These are phyloP conservation scores for Monopis laevigella DNA, from an alignment of 2,888 invertebrate species.

Conservation along the genomic window DNA sequence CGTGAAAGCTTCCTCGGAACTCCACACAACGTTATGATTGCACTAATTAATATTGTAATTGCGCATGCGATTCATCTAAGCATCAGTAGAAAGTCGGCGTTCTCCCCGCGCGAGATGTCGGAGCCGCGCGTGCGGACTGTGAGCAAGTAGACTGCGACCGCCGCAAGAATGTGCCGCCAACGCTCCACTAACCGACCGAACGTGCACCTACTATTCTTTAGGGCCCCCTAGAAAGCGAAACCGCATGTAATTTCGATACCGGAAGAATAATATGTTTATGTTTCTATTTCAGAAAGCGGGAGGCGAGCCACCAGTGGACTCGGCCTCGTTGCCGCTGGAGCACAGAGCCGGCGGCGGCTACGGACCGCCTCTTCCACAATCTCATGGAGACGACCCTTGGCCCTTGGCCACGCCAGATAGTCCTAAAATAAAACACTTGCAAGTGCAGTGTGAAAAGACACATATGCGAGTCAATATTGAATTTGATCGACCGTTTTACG, in stretches of 20 bases:
- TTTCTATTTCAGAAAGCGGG: slow-evolving; percentile 72
- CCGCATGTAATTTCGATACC: not conserved
- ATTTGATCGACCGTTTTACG: slow-evolving; percentile 94
- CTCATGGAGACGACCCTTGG: slow-evolving; percentile 84
- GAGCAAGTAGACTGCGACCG: slow-evolving; percentile 51
- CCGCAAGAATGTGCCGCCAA: slow-evolving; percentile 4
- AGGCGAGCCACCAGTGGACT: slow-evolving; percentile 83
- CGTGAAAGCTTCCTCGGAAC: slow-evolving; percentile 50
- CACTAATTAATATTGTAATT: slow-evolving; percentile 66
- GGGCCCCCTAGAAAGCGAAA: slow-evolving; percentile 12
- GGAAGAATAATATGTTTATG: not conserved
- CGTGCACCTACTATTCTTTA: not conserved
- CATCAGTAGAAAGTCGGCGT: slow-evolving; percentile 65
- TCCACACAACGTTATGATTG: slow-evolving; percentile 52
- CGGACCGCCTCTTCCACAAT: slow-evolving; percentile 74
- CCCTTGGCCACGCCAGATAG: slow-evolving; percentile 88
- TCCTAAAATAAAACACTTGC: slow-evolving; percentile 91
- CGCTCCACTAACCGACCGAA: slow-evolving; percentile 12
- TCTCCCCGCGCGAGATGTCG: slow-evolving; percentile 38
- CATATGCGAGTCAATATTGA: slow-evolving; percentile 96
- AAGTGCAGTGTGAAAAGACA: slow-evolving; percentile 95
- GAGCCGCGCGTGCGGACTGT: slow-evolving; percentile 35
- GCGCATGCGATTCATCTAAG: slow-evolving; percentile 55
- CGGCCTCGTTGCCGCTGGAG: slow-evolving; percentile 82
- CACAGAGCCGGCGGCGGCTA: slow-evolving; percentile 82